These are phyloP conservation scores for Agraylea sexmaculata DNA, from an alignment of 1,140 invertebrate species.

Conservation along the genomic window DNA sequence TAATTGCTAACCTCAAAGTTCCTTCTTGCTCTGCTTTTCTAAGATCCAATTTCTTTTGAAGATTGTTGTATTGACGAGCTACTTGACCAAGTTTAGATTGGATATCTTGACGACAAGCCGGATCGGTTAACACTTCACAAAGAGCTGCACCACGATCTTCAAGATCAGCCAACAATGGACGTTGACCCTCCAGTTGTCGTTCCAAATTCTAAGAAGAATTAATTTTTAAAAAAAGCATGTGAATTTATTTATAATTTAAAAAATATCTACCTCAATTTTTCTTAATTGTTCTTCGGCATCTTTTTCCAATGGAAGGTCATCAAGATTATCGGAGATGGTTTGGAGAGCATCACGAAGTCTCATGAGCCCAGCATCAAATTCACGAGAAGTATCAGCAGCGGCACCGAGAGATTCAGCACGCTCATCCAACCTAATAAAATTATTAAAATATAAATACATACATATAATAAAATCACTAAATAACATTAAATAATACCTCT, in stretches of 20 bases:
- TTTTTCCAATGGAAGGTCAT: constrained; percentile 67
- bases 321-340: constrained; percentile 73
- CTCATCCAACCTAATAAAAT: constrained; percentile 58
- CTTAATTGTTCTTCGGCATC: constrained; percentile 79
- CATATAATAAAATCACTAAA: neutral
- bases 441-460: constrained; percentile 2
- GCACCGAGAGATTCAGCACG: constrained; percentile 74
- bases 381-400: constrained; percentile 76
- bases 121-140: constrained; percentile 80
- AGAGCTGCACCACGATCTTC: constrained; percentile 77
- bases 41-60: constrained; percentile 81
- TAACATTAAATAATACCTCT: constrained; percentile 24
- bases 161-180: constrained; percentile 74
- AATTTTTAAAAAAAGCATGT: no score
- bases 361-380: constrained; percentile 78
- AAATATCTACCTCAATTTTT: constrained; percentile 52
- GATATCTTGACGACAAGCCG: constrained; percentile 80
- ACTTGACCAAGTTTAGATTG: constrained; percentile 74
- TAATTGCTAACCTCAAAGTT: constrained; percentile 49
- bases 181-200: constrained; percentile 74
- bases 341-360: constrained; percentile 71
- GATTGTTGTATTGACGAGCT: constrained; percentile 69
- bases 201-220: constrained; percentile 56
- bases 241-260: constrained; percentile 1
- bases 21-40: constrained; percentile 84